Percentiles rank a stretch among this genome's conserved stretches.
These are phyloP conservation scores for Irena cyanogastra DNA, from an alignment of 2,113 vertebrate species.

Conservation along the genomic window DNA sequence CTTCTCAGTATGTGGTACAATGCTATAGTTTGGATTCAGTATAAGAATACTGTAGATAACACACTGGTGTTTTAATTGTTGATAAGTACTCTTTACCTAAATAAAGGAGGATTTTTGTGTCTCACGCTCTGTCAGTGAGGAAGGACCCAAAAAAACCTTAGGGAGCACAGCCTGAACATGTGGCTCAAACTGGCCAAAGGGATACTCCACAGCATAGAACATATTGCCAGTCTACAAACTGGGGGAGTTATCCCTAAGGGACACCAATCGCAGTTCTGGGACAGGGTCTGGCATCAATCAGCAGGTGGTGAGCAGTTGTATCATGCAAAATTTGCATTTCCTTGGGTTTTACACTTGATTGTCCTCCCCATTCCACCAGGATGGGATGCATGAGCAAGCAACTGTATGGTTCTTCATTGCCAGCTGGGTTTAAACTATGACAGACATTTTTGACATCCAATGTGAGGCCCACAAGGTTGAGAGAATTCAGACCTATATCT, in stretches of 20 bases:
- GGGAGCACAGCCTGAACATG: background rate
- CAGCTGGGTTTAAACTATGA: background rate
- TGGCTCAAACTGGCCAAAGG: background rate
- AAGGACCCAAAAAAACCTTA: background rate
- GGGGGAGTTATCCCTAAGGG: rapidly evolving
- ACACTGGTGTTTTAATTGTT: background rate
- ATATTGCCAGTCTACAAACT: background rate
- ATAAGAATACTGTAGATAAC: background rate
- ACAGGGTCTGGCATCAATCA: background rate
- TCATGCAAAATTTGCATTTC: background rate
- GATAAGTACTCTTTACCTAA: background rate
- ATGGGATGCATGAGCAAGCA: rapidly evolving
- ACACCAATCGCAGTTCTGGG: rapidly evolving
- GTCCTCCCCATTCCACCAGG: background rate
- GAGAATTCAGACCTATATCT: background rate
- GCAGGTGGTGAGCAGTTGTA: background rate
- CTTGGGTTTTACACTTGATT: background rate
- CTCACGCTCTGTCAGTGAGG: background rate
- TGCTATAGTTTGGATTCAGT: background rate
- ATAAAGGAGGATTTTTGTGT: background rate
- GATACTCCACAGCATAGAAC: background rate
- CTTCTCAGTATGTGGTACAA: background rate
- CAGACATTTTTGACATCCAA: background rate
- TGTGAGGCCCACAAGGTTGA: background rate
- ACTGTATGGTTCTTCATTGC: background rate